Evolutionary conservation across 2,888 invertebrate species (phyloP), one percentile per base, ranked within the genome.

Genomic region (Diarsia rubi): DNA sequence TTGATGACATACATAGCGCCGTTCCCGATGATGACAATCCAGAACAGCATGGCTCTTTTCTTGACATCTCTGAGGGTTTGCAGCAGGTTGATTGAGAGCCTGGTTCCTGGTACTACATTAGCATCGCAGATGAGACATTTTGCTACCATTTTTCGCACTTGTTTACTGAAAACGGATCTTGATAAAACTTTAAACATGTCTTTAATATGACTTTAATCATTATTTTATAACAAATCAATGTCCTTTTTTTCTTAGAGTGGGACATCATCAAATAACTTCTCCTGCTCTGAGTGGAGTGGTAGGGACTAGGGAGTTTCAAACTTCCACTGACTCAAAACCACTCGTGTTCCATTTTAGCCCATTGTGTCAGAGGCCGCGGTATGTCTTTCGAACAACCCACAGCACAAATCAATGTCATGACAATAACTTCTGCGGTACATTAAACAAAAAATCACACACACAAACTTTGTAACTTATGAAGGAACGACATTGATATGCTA

Each of bases 91-190:
- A 11, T 63, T 2, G 77, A 73, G 63, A 89, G 86, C 1, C 89
- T 82, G 16, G 81, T 84, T 24, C 75, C 77, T 8, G 79, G 81
- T 0, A 66, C 42, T 3, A 84, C 78, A 2, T 69, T 19, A 0
- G 87, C 65, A n/a, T 90, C 86, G 52, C 76, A 86, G 6, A 45
- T 66, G 0, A 89, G 66, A 59, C 83, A 89, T 4, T 81, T 74
- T 2, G 77, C 79, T 0, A 86, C 67, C 21, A 89, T 75, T 11
- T 71, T 65, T 16, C 73, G 79, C 16, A 90, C 67, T 16, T 82
- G 72, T 0, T 79, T 77, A 37, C 87, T 89, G 76, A 83, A 54
- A 62, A 62, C 12, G n/a, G 57, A 57, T 16, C 16, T 19, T 57
- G 57, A 8, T 57, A 19, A 27, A 27, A 57, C 16, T 57, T 57